A percentile compares a stretch with the other conserved stretches of the same genome.
Conservation (phyloP, 2,113 vertebrate genomes). For the Anser cygnoides region DNA sequence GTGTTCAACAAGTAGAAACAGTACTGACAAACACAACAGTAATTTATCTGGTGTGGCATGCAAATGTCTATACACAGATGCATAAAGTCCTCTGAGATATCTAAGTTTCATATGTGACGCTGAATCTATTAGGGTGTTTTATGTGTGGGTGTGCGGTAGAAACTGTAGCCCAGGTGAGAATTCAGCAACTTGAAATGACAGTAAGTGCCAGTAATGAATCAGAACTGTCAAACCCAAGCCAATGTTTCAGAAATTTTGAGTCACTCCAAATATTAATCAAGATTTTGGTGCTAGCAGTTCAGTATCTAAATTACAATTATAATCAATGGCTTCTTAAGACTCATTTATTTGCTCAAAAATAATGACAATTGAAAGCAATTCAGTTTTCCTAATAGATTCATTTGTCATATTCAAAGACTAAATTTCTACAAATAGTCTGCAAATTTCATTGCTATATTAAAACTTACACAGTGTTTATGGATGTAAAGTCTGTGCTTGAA, state of each 20-base stretch:
- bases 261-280: not conserved
- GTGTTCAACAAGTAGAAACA: not conserved
- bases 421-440: not conserved
- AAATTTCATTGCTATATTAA: not conserved
- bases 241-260: not conserved
- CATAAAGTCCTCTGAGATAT: not conserved
- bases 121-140: not conserved
- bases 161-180: not conserved
- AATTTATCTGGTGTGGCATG: not conserved
- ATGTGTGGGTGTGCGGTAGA: not conserved
- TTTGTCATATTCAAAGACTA: not conserved
- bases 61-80: not conserved
- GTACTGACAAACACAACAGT: not conserved
- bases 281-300: not conserved
- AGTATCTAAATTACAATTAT: not conserved
- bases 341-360: not conserved
- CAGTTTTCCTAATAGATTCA: fast-evolving
- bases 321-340: not conserved
- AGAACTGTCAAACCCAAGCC: not conserved
- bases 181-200: not conserved
- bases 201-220: not conserved
- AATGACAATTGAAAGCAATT: not conserved
- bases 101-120: not conserved
- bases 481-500: not conserved
- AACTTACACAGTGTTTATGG: fast-evolving